Evolutionary conservation across 2,888 invertebrate species (phyloP), one percentile per base, ranked within the genome.

Genomic region (Drosophila nigricruria): DNA sequence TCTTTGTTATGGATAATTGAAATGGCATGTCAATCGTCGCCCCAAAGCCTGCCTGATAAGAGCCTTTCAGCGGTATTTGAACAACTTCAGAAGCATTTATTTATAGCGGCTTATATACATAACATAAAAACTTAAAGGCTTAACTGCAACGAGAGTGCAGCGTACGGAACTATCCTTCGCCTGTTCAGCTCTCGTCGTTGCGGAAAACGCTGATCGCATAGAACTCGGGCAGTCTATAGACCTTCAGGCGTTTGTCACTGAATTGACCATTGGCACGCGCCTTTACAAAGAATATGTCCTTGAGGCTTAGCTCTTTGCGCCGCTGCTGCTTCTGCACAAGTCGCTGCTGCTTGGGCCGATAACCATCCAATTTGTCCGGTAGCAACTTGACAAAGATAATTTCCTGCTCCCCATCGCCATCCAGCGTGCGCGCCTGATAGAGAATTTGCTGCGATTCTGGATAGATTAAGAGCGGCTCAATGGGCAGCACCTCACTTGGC

Each of bases 241-340:
- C 74, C 74, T 90, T 91, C 23, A 92, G 56, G 6, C 91, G 91
- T 30, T 89, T 86, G 56, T 91, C 82, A 62, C 91, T 92, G 56
- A 92, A 92, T n/a, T 90, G 89, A 0, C 92, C 92, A 56, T 92
- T 92, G 34, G 84, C 70, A 1, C 81, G 66, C 4, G 91, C 88
- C 56, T 92, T 92, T 4, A 92, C 92, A 69, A 86, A 91, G 77
- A 92, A 91, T n/a, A 92, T 91, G 50, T 92, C 89, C 68, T 91
- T 90, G 34, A 84, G 61, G 23, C 70, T 70, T 1, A 81, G 58
- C 18, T 89, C 83, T 60, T 82, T 83, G 23, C 65, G 71, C 0
- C 61, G 62, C 3, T 68, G 32, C 16, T 65, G 57, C 10, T 77
- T 78, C 38, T 81, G 59, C 16, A 74, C 53, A 0, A 79, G 64